Percentiles rank a stretch among this genome's conserved stretches.
These are phyloP conservation scores for Nyctalus aviator DNA, from an alignment of 2,797 vertebrate genomes.

Conservation along the genomic window DNA sequence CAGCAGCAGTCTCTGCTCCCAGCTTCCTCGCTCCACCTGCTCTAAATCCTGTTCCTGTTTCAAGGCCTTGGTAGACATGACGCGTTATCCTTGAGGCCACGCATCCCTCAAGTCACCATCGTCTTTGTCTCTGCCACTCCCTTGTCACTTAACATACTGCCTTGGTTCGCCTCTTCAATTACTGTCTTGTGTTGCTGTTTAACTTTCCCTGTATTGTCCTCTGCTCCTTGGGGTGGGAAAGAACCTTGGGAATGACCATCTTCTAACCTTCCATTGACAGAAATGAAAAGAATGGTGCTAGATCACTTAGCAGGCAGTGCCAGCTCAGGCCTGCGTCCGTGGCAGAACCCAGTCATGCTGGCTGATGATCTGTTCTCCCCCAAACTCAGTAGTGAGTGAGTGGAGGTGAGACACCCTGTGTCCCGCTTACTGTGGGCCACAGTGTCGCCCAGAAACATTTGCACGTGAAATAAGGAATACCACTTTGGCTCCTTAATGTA, in stretches of 20 bases:
- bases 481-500: not conserved
- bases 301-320: not conserved
- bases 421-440: not conserved
- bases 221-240: not conserved
- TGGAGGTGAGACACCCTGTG: not conserved
- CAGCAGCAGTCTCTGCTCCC: not conserved
- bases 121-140: not conserved
- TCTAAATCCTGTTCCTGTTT: not conserved
- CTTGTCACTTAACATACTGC: not conserved
- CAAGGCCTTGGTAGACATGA: not conserved
- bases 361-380: not conserved
- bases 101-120: not conserved
- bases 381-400: not conserved
- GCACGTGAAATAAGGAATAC: not conserved
- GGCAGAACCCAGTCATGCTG: not conserved
- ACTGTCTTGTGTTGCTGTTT: not conserved
- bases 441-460: not conserved
- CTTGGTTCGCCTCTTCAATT: not conserved
- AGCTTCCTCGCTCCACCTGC: not conserved
- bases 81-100: not conserved
- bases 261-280: not conserved
- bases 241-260: not conserved
- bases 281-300: not conserved
- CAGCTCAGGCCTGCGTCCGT: not conserved
- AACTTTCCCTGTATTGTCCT: not conserved